Conservation (phyloP, 2,888 invertebrate genomes). For the Parnassius glacialis region DNA sequence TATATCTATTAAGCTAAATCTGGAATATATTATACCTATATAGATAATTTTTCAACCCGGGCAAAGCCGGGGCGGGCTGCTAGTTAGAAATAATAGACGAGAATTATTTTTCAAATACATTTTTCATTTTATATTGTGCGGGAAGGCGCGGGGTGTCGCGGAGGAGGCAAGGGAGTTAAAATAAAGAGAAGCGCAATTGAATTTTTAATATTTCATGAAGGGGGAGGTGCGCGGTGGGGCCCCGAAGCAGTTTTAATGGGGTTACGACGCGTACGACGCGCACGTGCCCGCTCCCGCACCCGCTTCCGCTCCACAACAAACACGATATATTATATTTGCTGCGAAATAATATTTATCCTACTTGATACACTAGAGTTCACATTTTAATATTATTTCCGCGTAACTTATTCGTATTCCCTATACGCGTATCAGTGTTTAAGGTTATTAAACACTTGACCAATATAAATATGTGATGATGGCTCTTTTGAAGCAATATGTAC, state of each 20-base stretch:
- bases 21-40: no score
- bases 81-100: conserved; percentile 78
- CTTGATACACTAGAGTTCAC: no score
- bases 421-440: no score
- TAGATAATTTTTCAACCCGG: no score
- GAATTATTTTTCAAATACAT: conserved; percentile 78
- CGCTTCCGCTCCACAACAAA: conserved; percentile 26
- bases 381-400: no score
- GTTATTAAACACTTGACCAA: no score
- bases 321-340: conserved; percentile 18
- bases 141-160: conserved; percentile 58
- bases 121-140: conserved; percentile 79
- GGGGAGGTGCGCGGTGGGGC: conserved; percentile 56
- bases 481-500: no score
- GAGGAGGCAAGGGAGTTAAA: conserved; percentile 72
- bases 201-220: conserved; percentile 82
- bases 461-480: no score
- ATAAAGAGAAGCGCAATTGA: conserved; percentile 82
- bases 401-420: no score
- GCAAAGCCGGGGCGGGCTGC: no score
- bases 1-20: no score
- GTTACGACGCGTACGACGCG: conserved; percentile 52
- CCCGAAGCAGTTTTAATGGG: conserved; percentile 75
- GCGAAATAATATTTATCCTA: conserved; percentile 7
- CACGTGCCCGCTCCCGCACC: conserved; percentile 34